These are phyloP conservation scores for Pseudorhiza aurosa DNA, from an alignment of 30 jellyfish, hydroid and myxozoan species.

Conservation along the genomic window DNA sequence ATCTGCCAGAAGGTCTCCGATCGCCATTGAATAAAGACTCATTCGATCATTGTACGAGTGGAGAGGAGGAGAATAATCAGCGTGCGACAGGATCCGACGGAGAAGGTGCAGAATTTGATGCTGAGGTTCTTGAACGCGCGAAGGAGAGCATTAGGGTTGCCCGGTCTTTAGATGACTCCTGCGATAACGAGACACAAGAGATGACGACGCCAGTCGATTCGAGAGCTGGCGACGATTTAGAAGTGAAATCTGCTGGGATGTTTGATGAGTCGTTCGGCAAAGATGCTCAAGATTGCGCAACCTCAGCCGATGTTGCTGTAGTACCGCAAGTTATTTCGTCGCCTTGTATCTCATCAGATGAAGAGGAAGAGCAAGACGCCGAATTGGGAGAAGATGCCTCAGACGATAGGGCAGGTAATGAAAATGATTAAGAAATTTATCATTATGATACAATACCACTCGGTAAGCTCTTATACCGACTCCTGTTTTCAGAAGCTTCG, in stretches of 20 bases:
- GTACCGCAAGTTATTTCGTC: constrained; percentile 59
- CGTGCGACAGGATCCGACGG: not conserved
- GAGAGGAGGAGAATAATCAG: not conserved
- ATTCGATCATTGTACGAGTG: not conserved
- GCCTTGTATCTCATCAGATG: constrained; percentile 43
- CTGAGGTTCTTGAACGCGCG: constrained; percentile 38
- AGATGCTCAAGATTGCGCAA: not conserved
- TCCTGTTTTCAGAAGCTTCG: too few relatives aligned
- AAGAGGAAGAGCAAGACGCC: constrained; percentile 2
- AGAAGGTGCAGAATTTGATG: constrained; percentile 28
- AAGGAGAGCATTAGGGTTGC: constrained; percentile 60
- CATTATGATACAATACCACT: too few relatives aligned
- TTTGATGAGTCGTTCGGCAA: not conserved
- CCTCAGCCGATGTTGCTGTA: too few relatives aligned
- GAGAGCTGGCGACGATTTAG: too few relatives aligned
- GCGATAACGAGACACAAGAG: constrained; percentile 2
- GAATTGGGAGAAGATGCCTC: not conserved
- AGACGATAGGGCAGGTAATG: too few relatives aligned
- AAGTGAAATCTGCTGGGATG: too few relatives aligned
- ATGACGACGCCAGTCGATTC: not conserved
- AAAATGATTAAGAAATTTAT: too few relatives aligned
- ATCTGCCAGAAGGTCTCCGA: constrained; percentile 48
- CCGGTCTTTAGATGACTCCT: constrained; percentile 47
- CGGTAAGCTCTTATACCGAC: too few relatives aligned
- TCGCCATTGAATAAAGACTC: constrained; percentile 38